Conservation (phyloP, 2,797 vertebrate genomes). For the Phrynocephalus guinanensis region DNA sequence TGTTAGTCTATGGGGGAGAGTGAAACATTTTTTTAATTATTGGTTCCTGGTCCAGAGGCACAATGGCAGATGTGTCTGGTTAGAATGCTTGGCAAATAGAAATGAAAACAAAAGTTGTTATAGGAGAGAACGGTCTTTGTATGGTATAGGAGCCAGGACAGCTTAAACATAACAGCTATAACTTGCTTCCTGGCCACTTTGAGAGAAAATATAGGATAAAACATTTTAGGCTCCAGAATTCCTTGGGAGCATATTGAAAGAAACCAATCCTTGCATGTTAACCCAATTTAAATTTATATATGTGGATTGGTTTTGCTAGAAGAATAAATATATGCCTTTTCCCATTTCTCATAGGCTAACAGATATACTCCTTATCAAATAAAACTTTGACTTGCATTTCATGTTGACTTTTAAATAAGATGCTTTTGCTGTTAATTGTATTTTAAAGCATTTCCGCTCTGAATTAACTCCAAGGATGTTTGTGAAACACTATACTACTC, state of each 20-base stretch:
- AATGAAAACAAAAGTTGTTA: slow-evolving; percentile 59
- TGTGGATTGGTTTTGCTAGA: background rate
- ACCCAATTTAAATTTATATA: background rate
- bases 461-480: background rate
- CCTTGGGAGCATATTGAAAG: background rate
- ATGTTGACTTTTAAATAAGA: background rate
- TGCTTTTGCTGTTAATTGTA: background rate
- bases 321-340: background rate
- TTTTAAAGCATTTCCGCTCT: background rate
- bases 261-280: background rate
- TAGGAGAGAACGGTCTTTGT: slow-evolving; percentile 63
- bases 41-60: slow-evolving; percentile 60
- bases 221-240: background rate
- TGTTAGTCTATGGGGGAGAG: background rate
- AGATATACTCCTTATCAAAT: background rate
- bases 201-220: background rate
- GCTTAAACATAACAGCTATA: slow-evolving; percentile 45
- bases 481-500: background rate
- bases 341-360: slow-evolving; percentile 16
- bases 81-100: slow-evolving; percentile 68
- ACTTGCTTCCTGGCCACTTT: background rate
- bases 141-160: slow-evolving; percentile 47
- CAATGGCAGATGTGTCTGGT: slow-evolving; percentile 50
- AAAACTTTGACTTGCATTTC: background rate
- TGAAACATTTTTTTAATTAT: slow-evolving; percentile 42